Conservation (phyloP, 2,113 vertebrate species). For the Daphoenositta chrysoptera region DNA sequence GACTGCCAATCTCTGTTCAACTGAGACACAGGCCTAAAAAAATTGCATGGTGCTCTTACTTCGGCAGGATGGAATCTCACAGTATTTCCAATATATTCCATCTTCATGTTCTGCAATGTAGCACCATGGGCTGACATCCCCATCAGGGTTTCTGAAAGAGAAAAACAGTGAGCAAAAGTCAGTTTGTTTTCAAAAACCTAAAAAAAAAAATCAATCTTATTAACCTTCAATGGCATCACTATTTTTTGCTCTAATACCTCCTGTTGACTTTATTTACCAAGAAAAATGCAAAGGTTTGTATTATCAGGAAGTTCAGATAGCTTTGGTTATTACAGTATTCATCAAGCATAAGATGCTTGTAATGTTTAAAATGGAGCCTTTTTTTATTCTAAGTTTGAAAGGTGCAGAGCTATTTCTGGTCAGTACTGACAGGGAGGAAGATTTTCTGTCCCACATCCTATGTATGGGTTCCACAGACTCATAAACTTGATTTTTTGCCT, state of each 20-base stretch:
- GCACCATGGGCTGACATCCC: conserved; percentile 96
- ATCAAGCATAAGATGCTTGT: not conserved
- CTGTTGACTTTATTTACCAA: fast-evolving
- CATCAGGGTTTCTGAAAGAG: conserved; percentile 87
- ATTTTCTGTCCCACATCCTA: not conserved
- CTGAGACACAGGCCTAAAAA: not conserved
- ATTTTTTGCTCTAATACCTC: not conserved
- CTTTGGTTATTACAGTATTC: not conserved
- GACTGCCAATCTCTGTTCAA: not conserved
- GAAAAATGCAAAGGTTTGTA: not conserved
- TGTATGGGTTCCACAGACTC: not conserved
- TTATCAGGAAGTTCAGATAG: not conserved
- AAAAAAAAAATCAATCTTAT: not conserved
- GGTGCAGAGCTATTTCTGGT: not conserved
- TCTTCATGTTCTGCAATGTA: conserved; percentile 92
- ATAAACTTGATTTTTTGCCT: not conserved
- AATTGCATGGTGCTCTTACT: conserved; percentile 74
- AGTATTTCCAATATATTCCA: conserved; percentile 95
- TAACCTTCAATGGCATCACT: not conserved
- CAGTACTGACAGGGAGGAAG: not conserved
- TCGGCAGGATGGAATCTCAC: conserved; percentile 90
- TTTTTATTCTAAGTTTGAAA: not conserved
- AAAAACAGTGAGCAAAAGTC: not conserved
- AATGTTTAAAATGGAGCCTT: not conserved
- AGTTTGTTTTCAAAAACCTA: not conserved